These are phyloP conservation scores for Chaetodon auriga DNA, from an alignment of 2,113 vertebrate genomes.

Conservation along the genomic window DNA sequence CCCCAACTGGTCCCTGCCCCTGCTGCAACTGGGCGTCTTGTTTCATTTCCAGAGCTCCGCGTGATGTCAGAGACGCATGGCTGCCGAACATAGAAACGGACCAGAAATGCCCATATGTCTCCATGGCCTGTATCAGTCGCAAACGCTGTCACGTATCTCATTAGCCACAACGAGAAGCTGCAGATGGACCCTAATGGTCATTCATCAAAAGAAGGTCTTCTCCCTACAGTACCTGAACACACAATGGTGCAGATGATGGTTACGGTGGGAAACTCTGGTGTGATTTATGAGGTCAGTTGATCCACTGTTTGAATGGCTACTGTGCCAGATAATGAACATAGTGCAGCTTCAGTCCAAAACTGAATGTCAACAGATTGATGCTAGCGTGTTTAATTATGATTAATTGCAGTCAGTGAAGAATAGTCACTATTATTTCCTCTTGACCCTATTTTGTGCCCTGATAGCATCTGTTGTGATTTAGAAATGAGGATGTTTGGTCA, in stretches of 20 bases:
- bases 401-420: background rate
- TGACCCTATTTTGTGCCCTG: constrained; percentile 24
- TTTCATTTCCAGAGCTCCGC: constrained; percentile 47
- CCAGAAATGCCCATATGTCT: constrained; percentile 68
- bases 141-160: constrained; percentile 62
- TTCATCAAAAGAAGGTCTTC: constrained; percentile 57
- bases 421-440: background rate
- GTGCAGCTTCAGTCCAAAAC: constrained; percentile 10
- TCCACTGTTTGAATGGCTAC: constrained; percentile 2
- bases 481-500: background rate
- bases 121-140: constrained; percentile 72
- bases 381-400: constrained; percentile 1
- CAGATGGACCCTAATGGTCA: constrained; percentile 35
- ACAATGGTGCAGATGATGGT: constrained; percentile 44
- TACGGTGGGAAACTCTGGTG: constrained; percentile 26
- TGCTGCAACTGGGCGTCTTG: constrained; percentile 1
- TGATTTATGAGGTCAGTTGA: constrained; percentile 58
- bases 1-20: constrained; percentile 11
- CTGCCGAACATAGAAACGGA: constrained; percentile 54
- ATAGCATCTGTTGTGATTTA: constrained; percentile 4
- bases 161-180: constrained; percentile 64
- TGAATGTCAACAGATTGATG: constrained; percentile 33
- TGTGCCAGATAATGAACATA: constrained; percentile 24
- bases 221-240: constrained; percentile 53
- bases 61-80: constrained; percentile 72